Evolutionary conservation across 2,797 vertebrate genomes (phyloP), one percentile per base, ranked within the genome.

Genomic region (Cichlasoma orientale): DNA sequence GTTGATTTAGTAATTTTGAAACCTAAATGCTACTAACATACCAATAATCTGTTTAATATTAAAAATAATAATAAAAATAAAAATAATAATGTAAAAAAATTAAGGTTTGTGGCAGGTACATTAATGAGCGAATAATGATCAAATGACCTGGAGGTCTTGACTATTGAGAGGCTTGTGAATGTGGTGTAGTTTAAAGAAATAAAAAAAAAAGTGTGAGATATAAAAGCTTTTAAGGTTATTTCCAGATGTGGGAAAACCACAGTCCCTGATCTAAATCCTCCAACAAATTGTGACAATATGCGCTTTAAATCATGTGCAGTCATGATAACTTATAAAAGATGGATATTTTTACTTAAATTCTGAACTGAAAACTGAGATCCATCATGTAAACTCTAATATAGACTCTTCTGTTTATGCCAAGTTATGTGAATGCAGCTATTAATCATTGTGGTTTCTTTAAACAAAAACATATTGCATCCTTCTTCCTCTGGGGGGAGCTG

Each of bases 401-500:
- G 41, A 57, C 36, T 58, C 25, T 12, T 68, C 61, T n/a, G 10
- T 50, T 50, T 3, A 68, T 68, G 25, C 61, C 61, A 68, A 50
- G 25, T 29, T 57, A 4, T 44, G 1, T 57, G 0, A 21, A 36
- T 27, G 29, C 2, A 69, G 3, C 54, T 31, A 44, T 74, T 47
- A 58, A 71, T 75, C 38, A 36, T 13, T 68, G 11, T 6, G 19
- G 25, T 50, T 18, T 50, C 41, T 0, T 55, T 44, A 63, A 18
- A 44, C 23, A 1, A 3, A 41, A 44, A 1, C 4, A n/a, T 75
- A 66, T 80, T 61, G 1, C 70, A 56, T 12, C 2, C 13, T 50
- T 3, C 11, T 3, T 82, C 88, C 92, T 47, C 78, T 81, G n/a
- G 85, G 58, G 85, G 86, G 88, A 57, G 88, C 89, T 84, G 21